Evolutionary conservation across 2,888 invertebrate genomes (phyloP), one percentile per base, ranked within the genome.

Genomic region (Pediacus dermestoides): DNA sequence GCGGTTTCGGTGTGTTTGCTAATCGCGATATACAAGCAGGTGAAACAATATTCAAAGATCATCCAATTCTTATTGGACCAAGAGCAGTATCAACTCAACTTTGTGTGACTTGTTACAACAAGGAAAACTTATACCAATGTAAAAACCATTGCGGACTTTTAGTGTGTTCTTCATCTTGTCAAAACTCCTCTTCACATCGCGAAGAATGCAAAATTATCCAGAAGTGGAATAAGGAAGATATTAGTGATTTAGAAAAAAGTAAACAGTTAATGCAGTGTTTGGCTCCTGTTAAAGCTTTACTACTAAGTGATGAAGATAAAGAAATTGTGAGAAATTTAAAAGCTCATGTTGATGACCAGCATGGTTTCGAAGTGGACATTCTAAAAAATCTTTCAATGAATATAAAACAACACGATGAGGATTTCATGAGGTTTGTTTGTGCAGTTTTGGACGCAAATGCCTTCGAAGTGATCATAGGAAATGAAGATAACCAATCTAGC

Each of bases 1-100:
- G 81, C 27, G 88, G 87, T 4, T 78, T 85, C 12, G 88, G 88
- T 2, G 62, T 88, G 2, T 76, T 87, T 51, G 83, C 87, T 10
- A 75, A 71, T 2, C 73, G 78, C 44, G 78, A 85, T 57, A 80
- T 88, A 25, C 63, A 69, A 39, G 61, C 73, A 16, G 85, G 85
- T 22, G 85, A 87, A 64, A 64, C 82, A 16, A 75, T 89, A 33
- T 86, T 82, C 58, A 72, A 75, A 7, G 88, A 88, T 61, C 73
- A 71, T 36, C 82, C 88, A 1, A 65, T 88, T 26, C 71, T 88
- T 25, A 65, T 78, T 32, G 88, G 88, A 0, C 85, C 86, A 0
- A 76, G 84, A 28, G 73, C 76, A 21, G 71, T 74, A 35, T 77
- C 75, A 52, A 75, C 74, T 49, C 64, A 67, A 37, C 4, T 28